Percentiles rank a stretch among this genome's conserved stretches.
Evolutionary conservation across 2,113 vertebrate species (phyloP).

Genomic region (Gallinago jamesoni): DNA sequence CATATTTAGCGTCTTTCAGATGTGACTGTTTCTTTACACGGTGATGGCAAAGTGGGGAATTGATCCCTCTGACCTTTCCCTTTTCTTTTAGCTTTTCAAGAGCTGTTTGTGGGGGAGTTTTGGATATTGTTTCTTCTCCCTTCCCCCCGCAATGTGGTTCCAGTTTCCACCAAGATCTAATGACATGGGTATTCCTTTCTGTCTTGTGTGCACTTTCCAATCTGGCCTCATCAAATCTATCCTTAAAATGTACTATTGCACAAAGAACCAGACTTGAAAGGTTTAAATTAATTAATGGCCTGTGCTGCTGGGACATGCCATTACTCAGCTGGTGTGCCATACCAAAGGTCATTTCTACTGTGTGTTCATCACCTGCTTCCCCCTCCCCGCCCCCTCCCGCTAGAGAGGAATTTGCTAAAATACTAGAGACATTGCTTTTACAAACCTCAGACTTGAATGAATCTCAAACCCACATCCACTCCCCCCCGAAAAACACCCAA

Average conservation of each 20-base stretch:
- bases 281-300: slow-evolving; percentile 38
- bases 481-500: neutral
- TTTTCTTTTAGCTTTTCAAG: neutral
- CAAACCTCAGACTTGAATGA: neutral
- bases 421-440: neutral
- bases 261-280: slow-evolving; percentile 25
- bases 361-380: neutral
- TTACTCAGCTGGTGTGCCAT: slow-evolving; percentile 22
- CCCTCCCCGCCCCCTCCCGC: neutral
- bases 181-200: slow-evolving; percentile 14
- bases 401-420: neutral
- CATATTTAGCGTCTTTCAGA: neutral
- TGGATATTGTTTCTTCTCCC: slow-evolving; percentile 36
- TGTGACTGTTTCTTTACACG: neutral
- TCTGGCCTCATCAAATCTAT: neutral
- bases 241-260: neutral
- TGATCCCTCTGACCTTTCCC: slow-evolving; percentile 24
- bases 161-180: slow-evolving; percentile 28
- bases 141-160: neutral
- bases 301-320: neutral
- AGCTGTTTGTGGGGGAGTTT: neutral
- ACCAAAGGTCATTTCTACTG: slow-evolving; percentile 22
- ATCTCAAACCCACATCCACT: neutral
- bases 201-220: neutral
- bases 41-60: neutral